These are phyloP conservation scores for Heliothis peltigera DNA, from an alignment of 2,888 invertebrate species.

Conservation along the genomic window DNA sequence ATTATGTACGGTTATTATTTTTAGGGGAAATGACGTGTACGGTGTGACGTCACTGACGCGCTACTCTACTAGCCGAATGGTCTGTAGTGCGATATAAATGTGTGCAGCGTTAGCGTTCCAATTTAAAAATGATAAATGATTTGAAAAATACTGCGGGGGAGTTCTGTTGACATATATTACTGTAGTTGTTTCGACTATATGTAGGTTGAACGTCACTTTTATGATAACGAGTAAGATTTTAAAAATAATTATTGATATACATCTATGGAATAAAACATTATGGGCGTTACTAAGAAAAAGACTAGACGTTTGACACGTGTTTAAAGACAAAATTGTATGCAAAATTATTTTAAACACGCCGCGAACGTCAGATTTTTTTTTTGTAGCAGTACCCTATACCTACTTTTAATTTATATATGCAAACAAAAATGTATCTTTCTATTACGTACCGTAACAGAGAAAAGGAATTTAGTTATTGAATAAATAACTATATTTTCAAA, in stretches of 20 bases:
- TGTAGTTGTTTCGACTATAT: not conserved
- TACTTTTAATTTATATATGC: no score
- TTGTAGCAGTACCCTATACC: no score
- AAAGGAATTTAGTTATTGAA: not conserved
- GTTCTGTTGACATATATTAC: not conserved
- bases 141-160: constrained; percentile 19
- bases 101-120: constrained; percentile 43
- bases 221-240: no score
- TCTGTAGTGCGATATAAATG: constrained; percentile 22
- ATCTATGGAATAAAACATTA: no score
- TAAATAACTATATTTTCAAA: not conserved
- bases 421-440: no score
- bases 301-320: no score
- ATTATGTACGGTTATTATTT: constrained; percentile 64
- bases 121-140: constrained; percentile 36
- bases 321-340: no score
- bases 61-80: constrained; percentile 31
- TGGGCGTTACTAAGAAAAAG: no score
- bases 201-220: no score
- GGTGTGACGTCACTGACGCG: constrained; percentile 55
- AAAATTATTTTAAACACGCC: no score
- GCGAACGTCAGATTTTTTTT: no score
- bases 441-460: not conserved
- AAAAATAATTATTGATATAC: no score
- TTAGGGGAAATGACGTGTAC: constrained; percentile 58